These are phyloP conservation scores for Leptocoma aspasia DNA, from an alignment of 2,113 vertebrate species.

Conservation along the genomic window DNA sequence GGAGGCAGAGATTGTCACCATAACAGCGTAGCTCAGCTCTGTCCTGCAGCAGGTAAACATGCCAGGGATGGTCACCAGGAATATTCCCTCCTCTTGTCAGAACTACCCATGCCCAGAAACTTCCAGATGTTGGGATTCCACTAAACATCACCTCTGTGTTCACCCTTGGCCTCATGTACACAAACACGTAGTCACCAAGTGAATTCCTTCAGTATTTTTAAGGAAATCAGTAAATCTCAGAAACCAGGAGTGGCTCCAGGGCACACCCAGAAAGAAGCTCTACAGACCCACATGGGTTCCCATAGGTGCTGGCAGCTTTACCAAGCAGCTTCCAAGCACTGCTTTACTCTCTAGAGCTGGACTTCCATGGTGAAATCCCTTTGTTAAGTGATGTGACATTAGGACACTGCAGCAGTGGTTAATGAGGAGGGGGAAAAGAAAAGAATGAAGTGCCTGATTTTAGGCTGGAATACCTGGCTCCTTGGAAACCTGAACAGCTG, in stretches of 20 bases:
- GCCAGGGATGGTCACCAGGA: not conserved
- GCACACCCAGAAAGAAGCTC: not conserved
- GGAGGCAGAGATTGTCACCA: not conserved
- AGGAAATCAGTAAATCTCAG: not conserved
- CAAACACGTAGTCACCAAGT: fast-evolving
- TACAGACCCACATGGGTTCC: not conserved
- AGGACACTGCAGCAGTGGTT: not conserved
- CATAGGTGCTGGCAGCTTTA: not conserved
- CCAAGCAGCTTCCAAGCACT: not conserved
- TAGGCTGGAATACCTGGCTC: not conserved
- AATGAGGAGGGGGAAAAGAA: not conserved
- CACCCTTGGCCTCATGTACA: not conserved
- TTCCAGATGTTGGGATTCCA: not conserved
- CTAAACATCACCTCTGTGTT: not conserved
- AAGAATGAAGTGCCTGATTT: not conserved
- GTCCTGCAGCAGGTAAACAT: not conserved
- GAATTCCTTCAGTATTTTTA: not conserved
- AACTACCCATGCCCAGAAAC: not conserved
- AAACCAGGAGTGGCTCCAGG: not conserved
- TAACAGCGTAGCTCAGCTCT: not conserved
- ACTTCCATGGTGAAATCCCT: not conserved
- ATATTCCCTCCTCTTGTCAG: not conserved
- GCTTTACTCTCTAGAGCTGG: not conserved
- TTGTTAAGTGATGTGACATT: not conserved
- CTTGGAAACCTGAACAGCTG: not conserved